Evolutionary conservation across 2,797 vertebrate species (phyloP).

Genomic region (Geotrypetes seraphini): DNA sequence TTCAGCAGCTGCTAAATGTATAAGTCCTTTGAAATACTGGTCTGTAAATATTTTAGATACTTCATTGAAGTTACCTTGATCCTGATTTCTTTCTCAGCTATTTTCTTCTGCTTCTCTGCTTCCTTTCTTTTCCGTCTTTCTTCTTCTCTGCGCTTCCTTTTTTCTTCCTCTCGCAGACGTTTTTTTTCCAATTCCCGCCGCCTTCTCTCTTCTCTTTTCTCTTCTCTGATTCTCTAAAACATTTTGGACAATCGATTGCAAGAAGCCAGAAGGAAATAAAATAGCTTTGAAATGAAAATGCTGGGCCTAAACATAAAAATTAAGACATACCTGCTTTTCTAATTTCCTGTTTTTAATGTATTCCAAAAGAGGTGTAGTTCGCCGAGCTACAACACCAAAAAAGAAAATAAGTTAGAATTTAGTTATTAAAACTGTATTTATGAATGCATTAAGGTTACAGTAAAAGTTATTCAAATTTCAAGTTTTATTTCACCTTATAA

Average conservation of each 20-base stretch:
- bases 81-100: constrained; percentile 84
- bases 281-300: constrained; percentile 13
- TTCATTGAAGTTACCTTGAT: constrained; percentile 74
- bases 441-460: too few relatives aligned
- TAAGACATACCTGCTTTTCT: constrained; percentile 85
- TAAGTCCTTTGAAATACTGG: too few relatives aligned
- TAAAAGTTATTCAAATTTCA: too few relatives aligned
- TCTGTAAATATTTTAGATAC: too few relatives aligned
- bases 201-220: constrained; percentile 89
- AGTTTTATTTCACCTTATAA: too few relatives aligned
- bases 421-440: constrained; percentile 38
- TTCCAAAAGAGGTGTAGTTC: constrained; percentile 92
- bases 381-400: constrained; percentile 76
- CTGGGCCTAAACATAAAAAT: constrained; percentile 26
- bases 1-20: too few relatives aligned
- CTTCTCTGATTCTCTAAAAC: constrained; percentile 86
- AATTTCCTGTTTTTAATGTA: constrained; percentile 98
- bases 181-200: constrained; percentile 88
- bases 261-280: constrained; percentile 4
- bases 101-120: constrained; percentile 80
- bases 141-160: constrained; percentile 84
- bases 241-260: background rate
- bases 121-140: constrained; percentile 86
- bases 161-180: constrained; percentile 86
- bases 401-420: constrained; percentile 34